Evolutionary conservation across 2,888 invertebrate species (phyloP).

Genomic region (Orchesellides sinensis): DNA sequence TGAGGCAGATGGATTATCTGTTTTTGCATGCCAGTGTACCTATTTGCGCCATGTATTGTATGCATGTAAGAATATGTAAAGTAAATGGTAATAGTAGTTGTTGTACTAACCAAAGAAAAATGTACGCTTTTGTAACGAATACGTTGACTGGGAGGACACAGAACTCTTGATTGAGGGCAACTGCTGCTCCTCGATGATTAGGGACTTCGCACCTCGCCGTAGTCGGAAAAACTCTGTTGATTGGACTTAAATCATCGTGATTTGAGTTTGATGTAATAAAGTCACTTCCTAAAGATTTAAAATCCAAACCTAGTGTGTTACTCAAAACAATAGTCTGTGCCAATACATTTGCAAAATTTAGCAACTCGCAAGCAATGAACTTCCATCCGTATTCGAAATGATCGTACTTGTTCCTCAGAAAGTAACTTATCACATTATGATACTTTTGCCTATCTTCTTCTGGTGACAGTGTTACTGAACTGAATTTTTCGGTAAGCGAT

Average conservation of each 20-base stretch:
- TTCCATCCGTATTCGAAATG: slow-evolving; percentile 55
- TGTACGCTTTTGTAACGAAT: slow-evolving; percentile 62
- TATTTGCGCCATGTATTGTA: too few species aligned
- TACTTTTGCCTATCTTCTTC: slow-evolving; percentile 35
- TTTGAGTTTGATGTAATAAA: slow-evolving; percentile 45
- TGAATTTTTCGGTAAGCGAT: slow-evolving; percentile 18
- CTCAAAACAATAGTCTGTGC: slow-evolving; percentile 34
- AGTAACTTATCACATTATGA: slow-evolving; percentile 30
- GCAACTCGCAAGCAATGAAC: slow-evolving; percentile 49
- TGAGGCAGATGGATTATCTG: too few species aligned
- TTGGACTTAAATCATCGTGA: background rate
- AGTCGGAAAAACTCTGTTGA: slow-evolving; percentile 53
- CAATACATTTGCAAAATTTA: slow-evolving; percentile 54
- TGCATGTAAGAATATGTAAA: background rate
- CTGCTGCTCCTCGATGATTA: background rate
- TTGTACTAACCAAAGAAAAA: slow-evolving; percentile 60
- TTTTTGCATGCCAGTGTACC: background rate
- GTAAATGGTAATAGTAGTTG: background rate
- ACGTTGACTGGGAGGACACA: slow-evolving; percentile 67
- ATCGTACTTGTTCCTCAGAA: slow-evolving; percentile 36
- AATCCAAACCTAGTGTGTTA: background rate
- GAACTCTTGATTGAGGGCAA: background rate
- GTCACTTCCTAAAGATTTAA: slow-evolving; percentile 13
- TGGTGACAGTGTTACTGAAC: slow-evolving; percentile 9
- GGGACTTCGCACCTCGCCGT: slow-evolving; percentile 55